Base-by-base conservation (phyloP, 1,140 invertebrate genomes). In the Lerema accius region DNA sequence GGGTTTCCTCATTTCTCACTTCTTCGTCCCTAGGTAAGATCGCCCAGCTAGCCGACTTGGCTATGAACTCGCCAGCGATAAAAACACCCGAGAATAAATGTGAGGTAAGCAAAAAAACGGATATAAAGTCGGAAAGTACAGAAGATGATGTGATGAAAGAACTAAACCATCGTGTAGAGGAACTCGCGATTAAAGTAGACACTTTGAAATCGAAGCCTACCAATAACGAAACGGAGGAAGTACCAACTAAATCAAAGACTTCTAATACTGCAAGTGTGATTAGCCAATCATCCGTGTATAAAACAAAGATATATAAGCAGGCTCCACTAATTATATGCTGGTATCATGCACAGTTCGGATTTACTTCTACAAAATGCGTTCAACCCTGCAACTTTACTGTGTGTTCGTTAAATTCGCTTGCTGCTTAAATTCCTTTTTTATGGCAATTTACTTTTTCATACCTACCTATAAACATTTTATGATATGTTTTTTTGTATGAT, bases 351-450 rank as follows among this genome's bases (percentile, higher is more conserved):
- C 45, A 48, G 19, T 48, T 48, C 28, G 19, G 45, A 10, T 48
- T 6, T 6, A 17, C n/a, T 6, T 19, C 45, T 7, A 23, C 6
- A 1, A 26, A 28, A 48, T 48, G 45, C 23, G 1, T 26, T 14
- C 45, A 26, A 6, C 45, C 45, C n/a, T 48, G 45, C 45, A 28
- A 48, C 23, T 48, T 48, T 28, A 48, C n/a, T 10, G 13, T 11
- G 13, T 1, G 0, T 13, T 11, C 19, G 3, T 0, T 23, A 5
- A 3, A 10, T 48, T 7, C 4, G 11, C 9, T 32, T 7, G 19
- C 19, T 23, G 19, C 5, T 23, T 3, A 23, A 23, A 23, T 23
- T 23, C 5, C 19, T 3, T 3, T 23, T 3, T 3, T 23, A 23
- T 23, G 19, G 19, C 5, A 23, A 23, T 23, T 23, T 23, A 23